Conservation (phyloP, 2,888 invertebrate genomes). For the Alsophila aescularia region DNA sequence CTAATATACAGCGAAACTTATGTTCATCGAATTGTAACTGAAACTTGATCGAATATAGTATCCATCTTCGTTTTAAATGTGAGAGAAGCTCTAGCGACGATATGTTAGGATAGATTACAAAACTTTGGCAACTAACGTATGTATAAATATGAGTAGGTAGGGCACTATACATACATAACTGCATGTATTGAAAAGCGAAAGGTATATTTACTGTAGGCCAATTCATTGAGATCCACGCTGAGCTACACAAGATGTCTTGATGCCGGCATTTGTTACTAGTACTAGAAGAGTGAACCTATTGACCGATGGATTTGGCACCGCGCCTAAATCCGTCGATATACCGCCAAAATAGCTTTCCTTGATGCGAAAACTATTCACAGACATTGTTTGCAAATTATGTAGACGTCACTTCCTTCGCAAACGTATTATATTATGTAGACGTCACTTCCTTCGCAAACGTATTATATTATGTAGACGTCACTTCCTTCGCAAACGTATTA, state of each 20-base stretch:
- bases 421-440: background rate
- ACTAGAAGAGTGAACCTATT: slow-evolving; percentile 4
- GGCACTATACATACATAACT: too few relatives aligned
- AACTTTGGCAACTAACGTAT: too few relatives aligned
- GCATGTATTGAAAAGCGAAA: background rate
- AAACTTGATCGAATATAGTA: too few relatives aligned
- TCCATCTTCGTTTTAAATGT: too few relatives aligned
- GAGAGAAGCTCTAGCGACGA: too few relatives aligned
- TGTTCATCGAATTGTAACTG: too few relatives aligned
- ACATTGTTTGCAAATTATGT: background rate
- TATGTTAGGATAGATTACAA: too few relatives aligned
- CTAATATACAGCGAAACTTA: slow-evolving; percentile 28
- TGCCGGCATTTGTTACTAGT: background rate
- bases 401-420: slow-evolving; percentile 10
- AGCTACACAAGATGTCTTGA: background rate
- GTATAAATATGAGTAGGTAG: too few relatives aligned
- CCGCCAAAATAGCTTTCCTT: slow-evolving; percentile 4
- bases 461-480: too few relatives aligned
- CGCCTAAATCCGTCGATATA: slow-evolving; percentile 1
- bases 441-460: too few relatives aligned
- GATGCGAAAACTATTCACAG: slow-evolving; percentile 11
- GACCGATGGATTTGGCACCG: slow-evolving; percentile 9
- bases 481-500: too few relatives aligned
- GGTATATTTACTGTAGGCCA: background rate
- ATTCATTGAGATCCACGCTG: background rate